These are phyloP conservation scores for Malacoctenus gilli DNA, from an alignment of 2,797 vertebrate species.

Conservation along the genomic window DNA sequence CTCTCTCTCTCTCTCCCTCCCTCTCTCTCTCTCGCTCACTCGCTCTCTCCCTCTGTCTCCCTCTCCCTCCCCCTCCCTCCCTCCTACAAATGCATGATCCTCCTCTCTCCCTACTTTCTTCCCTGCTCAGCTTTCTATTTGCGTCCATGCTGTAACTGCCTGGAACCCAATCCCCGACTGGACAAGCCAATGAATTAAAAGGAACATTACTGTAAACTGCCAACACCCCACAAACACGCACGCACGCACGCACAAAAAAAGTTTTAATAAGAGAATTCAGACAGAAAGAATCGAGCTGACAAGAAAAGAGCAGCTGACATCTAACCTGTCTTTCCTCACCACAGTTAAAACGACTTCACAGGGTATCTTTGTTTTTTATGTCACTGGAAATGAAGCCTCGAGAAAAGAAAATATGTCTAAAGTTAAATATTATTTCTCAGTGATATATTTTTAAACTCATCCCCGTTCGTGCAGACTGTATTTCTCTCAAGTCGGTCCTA, in stretches of 20 bases:
- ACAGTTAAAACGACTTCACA: too few species aligned
- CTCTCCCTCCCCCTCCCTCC: too few species aligned
- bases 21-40: too few species aligned
- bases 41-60: too few species aligned
- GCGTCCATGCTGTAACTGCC: conserved; percentile 43
- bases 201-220: conserved; percentile 55
- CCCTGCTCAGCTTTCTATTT: conserved; percentile 56
- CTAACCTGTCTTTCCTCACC: not conserved
- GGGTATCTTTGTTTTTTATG: too few species aligned
- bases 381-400: too few species aligned
- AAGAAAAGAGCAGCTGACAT: not conserved
- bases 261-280: not conserved
- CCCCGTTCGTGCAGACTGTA: conserved; percentile 1
- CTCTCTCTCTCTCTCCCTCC: too few species aligned
- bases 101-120: not conserved
- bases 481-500: conserved; percentile 13
- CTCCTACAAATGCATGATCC: conserved; percentile 11
- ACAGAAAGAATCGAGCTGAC: not conserved
- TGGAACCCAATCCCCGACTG: conserved; percentile 41
- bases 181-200: conserved; percentile 35
- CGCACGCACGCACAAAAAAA: not conserved
- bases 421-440: too few species aligned
- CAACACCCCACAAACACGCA: conserved; percentile 6
- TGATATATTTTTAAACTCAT: not conserved
- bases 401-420: too few species aligned